Percentiles rank a stretch among this genome's conserved stretches.
Conservation (phyloP, 2,113 vertebrate species). For the Fregata magnificens region DNA sequence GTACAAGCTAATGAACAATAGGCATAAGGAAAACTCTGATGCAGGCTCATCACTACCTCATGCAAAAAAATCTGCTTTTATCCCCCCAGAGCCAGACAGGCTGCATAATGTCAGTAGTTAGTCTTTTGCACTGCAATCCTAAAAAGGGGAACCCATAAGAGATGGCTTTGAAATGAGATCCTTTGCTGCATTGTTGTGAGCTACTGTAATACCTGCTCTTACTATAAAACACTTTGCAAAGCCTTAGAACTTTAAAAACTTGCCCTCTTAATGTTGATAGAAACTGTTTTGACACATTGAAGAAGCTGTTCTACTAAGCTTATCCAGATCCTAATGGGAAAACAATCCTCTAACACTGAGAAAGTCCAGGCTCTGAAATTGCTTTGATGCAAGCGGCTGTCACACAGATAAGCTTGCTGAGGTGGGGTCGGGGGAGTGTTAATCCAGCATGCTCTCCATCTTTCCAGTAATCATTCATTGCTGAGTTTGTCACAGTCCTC, state of each 20-base stretch:
- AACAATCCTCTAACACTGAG: not conserved
- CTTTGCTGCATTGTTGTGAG: not conserved
- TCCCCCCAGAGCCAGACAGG: not conserved
- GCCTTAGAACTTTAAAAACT: not conserved
- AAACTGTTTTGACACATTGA: not conserved
- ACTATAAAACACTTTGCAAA: not conserved
- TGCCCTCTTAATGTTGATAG: not conserved
- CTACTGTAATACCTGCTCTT: not conserved
- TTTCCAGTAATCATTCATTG: not conserved
- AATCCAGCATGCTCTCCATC: not conserved
- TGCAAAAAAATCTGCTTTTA: not conserved
- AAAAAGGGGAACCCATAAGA: not conserved
- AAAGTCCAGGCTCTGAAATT: not conserved
- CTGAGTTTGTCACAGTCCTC: not conserved
- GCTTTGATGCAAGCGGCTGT: not conserved
- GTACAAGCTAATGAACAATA: not conserved
- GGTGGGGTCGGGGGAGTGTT: not conserved
- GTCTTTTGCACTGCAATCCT: not conserved
- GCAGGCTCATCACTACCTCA: not conserved
- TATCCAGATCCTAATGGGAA: not conserved
- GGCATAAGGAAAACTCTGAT: not conserved
- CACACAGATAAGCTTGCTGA: not conserved
- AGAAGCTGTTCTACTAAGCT: not conserved
- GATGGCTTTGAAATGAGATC: not conserved
- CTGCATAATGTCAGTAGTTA: not conserved